Evolutionary conservation across 2,113 vertebrate genomes (phyloP), one percentile per base, ranked within the genome.

Genomic region (Thomomys bottae): DNA sequence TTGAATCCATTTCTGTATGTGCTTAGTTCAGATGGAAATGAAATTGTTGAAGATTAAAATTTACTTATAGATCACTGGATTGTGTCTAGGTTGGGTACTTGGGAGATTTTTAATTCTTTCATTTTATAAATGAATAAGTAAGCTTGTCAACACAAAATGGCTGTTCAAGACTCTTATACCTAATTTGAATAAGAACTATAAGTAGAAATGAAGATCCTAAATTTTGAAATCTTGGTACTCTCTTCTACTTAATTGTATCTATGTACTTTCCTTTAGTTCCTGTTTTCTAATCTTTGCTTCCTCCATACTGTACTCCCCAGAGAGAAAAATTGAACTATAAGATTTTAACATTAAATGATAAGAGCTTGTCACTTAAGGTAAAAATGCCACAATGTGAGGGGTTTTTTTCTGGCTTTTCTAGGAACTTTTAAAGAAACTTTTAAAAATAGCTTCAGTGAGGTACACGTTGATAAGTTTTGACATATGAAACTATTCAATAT

Each of bases 391-490:
- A 84, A 26, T 68, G 0, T 80, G n/a, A 91, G 63, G 20, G 14
- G 12, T 54, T 54, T 12, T 12, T 12, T 54, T 54, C 42, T 86
- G 76, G 30, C 34, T 91, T 42, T 81, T 81, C 61, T 42, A 38
- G 26, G 12, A 70, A 89, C 10, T 67, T 86, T 81, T 66, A 6
- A 57, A 32, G 6, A 54, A 42, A 36, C 11, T 42, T 63, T 78
- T 2, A 30, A 77, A 94, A 88, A 83, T 86, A 75, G 14, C 40
- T 88, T 72, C 57, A 78, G 0, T 76, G 66, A 90, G 14, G 4
- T 82, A 87, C 32, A 76, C 15, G n/a, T 78, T 91, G 70, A 42
- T 45, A 66, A 93, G 15, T 91, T 95, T 90, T 80, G n/a, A 81
- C 63, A 30, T 57, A 66, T 57, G 5, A 80, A 81, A 54, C 20